phyloP scores from a whole-genome alignment of 2,888 invertebrate genomes.

The Phyllotreta cruciferae region DNA sequence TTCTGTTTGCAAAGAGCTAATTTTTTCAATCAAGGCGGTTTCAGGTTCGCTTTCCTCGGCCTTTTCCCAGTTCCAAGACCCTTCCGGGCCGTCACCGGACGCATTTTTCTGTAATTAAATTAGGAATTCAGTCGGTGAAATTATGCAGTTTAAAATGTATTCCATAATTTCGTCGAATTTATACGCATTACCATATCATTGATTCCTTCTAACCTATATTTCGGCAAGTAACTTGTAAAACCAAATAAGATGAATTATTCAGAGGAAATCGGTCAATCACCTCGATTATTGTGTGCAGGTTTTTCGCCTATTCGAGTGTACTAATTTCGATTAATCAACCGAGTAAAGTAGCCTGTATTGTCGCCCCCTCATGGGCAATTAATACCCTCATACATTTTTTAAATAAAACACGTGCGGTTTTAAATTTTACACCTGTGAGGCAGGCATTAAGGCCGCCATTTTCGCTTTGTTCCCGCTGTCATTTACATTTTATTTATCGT shows the following conservation, averaged over 20 bases:
- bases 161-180: no score
- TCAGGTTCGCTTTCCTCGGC: conserved; percentile 27
- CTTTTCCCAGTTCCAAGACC: conserved; percentile 35
- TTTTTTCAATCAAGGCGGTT: conserved; percentile 50
- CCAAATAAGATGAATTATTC: no score
- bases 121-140: conserved; percentile 4
- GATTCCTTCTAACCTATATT: no score
- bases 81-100: conserved; percentile 32
- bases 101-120: conserved; percentile 39
- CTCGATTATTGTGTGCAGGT: no score
- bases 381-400: conserved; percentile 18
- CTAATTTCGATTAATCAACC: neutral
- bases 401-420: conserved; percentile 21
- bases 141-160: no score
- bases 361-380: conserved; percentile 8
- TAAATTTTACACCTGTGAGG: conserved; percentile 22
- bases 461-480: conserved; percentile 4
- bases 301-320: neutral
- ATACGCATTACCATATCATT: no score
- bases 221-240: no score
- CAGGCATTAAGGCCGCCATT: neutral
- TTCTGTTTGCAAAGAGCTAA: conserved; percentile 52
- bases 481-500: conserved; percentile 6
- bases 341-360: neutral
- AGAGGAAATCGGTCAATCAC: no score